phyloP scores from a whole-genome alignment of 2,888 invertebrate species.

The Lasioglossum figueresi region DNA sequence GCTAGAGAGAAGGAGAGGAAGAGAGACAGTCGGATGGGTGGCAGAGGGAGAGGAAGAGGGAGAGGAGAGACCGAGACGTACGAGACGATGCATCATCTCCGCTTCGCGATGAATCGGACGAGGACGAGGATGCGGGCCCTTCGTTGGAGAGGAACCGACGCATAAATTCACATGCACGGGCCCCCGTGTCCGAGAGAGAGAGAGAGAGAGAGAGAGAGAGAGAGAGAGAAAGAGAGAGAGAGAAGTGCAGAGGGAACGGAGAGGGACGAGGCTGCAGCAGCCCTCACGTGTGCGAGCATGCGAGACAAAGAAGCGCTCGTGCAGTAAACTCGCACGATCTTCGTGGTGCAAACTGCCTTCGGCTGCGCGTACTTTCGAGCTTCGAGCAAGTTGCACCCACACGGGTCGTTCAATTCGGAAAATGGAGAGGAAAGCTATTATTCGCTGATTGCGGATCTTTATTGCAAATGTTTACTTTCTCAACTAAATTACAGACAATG shows the following conservation, averaged over 20 bases:
- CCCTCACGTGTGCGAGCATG: constrained; percentile 58
- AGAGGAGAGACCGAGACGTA: constrained; percentile 71
- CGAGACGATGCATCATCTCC: constrained; percentile 72
- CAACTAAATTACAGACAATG: too few relatives aligned
- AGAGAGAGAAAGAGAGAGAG: constrained; percentile 15
- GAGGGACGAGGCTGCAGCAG: constrained; percentile 16
- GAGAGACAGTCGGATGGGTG: constrained; percentile 9
- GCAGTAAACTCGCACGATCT: constrained; percentile 73
- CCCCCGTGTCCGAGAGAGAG: constrained; percentile 12
- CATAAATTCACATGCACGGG: constrained; percentile 66
- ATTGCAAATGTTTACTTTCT: too few relatives aligned
- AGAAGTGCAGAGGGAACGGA: background rate
- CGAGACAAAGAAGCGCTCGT: constrained; percentile 71
- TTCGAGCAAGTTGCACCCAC: constrained; percentile 45
- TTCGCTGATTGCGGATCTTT: too few relatives aligned
- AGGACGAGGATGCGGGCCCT: constrained; percentile 66
- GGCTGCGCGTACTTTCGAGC: constrained; percentile 49
- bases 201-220: constrained; percentile 15
- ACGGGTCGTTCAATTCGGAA: constrained; percentile 1
- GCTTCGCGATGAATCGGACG: constrained; percentile 68
- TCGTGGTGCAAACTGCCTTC: constrained; percentile 65
- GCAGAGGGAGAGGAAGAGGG: constrained; percentile 54
- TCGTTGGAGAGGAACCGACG: constrained; percentile 58
- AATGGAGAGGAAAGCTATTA: background rate
- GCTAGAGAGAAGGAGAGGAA: constrained; percentile 62